Percentiles rank a stretch among this genome's conserved stretches.
Evolutionary conservation across 1,140 invertebrate species (phyloP).

Genomic region (Centruroides vittatus): DNA sequence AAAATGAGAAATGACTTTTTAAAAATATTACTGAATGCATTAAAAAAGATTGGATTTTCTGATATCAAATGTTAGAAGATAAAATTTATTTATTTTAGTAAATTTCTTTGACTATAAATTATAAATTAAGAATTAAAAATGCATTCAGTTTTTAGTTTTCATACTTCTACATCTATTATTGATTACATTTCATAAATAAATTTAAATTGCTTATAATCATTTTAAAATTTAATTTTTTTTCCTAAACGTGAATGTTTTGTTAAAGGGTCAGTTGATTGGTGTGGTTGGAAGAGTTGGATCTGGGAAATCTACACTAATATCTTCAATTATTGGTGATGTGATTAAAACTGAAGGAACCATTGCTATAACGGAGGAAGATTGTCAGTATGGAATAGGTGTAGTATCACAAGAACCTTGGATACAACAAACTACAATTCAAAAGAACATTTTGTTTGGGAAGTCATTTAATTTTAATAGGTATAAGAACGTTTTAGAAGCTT

Average conservation of each 20-base stretch:
- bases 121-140: too few relatives aligned
- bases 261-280: constrained; percentile 29
- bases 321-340: constrained; percentile 32
- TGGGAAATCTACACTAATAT: constrained; percentile 30
- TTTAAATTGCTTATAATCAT: too few relatives aligned
- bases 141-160: too few relatives aligned
- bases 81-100: too few relatives aligned
- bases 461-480: constrained; percentile 62
- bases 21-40: too few relatives aligned
- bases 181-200: too few relatives aligned
- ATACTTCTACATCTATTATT: too few relatives aligned
- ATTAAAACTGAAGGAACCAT: constrained; percentile 21
- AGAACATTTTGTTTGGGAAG: constrained; percentile 87
- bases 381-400: constrained; percentile 54
- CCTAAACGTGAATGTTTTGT: background rate
- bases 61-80: too few relatives aligned
- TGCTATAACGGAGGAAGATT: constrained; percentile 1
- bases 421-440: constrained; percentile 68
- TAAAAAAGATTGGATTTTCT: too few relatives aligned
- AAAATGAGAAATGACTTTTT: too few relatives aligned
- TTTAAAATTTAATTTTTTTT: background rate
- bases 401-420: constrained; percentile 86
- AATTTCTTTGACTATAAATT: too few relatives aligned
- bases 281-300: constrained; percentile 31
- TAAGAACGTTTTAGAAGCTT: constrained; percentile 58